Conservation (phyloP, 2,797 vertebrate species). For the Philypnodon macrostomus region DNA sequence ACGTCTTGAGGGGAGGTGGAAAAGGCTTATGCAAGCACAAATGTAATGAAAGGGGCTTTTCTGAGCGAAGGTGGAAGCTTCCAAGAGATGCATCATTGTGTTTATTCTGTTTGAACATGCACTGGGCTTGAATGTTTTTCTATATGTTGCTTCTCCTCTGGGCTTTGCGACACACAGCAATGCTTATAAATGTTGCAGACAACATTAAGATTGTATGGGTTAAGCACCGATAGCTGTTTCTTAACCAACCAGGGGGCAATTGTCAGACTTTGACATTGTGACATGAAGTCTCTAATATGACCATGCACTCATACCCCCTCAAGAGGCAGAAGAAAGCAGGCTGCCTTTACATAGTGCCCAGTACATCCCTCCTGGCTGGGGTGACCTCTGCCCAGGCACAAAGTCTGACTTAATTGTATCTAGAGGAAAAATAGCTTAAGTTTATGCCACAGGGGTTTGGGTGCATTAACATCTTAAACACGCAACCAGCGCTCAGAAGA, state of each 20-base stretch:
- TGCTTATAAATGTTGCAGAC: conserved; percentile 47
- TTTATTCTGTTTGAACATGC: conserved; percentile 6
- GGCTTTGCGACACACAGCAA: conserved; percentile 12
- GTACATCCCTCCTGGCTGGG: conserved; percentile 39
- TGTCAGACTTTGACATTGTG: conserved; percentile 71
- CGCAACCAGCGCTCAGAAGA: conserved; percentile 6
- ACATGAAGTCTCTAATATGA: conserved; percentile 77
- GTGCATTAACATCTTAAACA: conserved; percentile 14
- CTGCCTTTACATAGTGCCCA: conserved; percentile 40
- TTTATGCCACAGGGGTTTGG: conserved; percentile 36
- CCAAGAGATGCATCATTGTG: conserved; percentile 12
- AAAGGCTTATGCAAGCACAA: conserved; percentile 30
- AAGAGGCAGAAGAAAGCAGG: conserved; percentile 50
- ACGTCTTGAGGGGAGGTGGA: conserved; percentile 17
- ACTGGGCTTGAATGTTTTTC: conserved; percentile 1
- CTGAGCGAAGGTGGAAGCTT: conserved; percentile 27
- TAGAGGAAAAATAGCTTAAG: conserved; percentile 58
- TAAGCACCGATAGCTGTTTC: too few relatives aligned
- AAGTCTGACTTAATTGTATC: conserved; percentile 69
- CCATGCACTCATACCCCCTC: conserved; percentile 68
- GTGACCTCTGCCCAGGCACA: conserved; percentile 65
- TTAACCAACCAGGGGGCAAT: conserved; percentile 40
- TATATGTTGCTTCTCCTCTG: conserved; percentile 1
- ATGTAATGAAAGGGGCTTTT: conserved; percentile 28
- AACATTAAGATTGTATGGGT: conserved; percentile 21